Evolutionary conservation across 2,797 vertebrate genomes (phyloP).

Genomic region (Fistularia tabacaria): DNA sequence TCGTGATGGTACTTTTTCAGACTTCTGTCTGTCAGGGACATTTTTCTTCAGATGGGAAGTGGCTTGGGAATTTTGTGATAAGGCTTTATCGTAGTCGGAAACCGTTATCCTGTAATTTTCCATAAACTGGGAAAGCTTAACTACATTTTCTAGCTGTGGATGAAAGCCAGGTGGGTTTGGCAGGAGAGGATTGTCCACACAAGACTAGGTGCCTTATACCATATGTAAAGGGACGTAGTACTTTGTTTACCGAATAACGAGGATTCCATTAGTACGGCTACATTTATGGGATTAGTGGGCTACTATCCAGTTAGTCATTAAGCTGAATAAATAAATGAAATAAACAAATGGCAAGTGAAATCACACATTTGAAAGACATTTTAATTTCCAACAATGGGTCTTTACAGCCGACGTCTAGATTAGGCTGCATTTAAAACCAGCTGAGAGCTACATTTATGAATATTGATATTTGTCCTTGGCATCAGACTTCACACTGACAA

Average conservation of each 20-base stretch:
- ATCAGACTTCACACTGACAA: slow-evolving; percentile 6
- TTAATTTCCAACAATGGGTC: slow-evolving; percentile 15
- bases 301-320: background rate
- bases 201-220: background rate
- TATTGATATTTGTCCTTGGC: slow-evolving; percentile 46
- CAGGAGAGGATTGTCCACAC: background rate
- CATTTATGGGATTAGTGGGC: background rate
- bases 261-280: background rate
- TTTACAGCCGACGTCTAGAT: slow-evolving; percentile 12
- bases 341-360: slow-evolving; percentile 1
- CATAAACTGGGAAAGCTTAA: background rate
- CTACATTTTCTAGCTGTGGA: slow-evolving; percentile 3
- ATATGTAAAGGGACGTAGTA: slow-evolving; percentile 7
- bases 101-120: background rate
- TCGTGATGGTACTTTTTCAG: too few relatives aligned
- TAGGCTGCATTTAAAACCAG: slow-evolving; percentile 21
- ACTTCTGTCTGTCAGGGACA: background rate
- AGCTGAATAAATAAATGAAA: too few relatives aligned
- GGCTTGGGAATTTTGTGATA: slow-evolving; percentile 6
- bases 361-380: background rate
- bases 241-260: background rate
- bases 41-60: slow-evolving; percentile 1
- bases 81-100: background rate
- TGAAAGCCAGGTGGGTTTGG: slow-evolving; percentile 4
- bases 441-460: slow-evolving; percentile 29